phyloP scores from a whole-genome alignment of 2,888 invertebrate species.

The Iselma pallidipennis region DNA sequence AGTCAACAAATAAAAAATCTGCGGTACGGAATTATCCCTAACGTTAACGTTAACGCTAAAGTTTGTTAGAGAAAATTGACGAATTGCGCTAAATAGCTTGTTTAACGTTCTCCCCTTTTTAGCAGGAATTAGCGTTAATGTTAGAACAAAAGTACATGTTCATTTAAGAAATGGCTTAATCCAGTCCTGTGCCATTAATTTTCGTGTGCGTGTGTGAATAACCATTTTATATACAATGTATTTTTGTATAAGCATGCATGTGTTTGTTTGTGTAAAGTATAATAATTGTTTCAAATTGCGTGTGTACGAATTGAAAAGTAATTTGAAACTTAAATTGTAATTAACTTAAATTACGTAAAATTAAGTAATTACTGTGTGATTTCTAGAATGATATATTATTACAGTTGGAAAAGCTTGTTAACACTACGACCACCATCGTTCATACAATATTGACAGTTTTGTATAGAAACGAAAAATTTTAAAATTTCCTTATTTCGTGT shows the following conservation, averaged over 20 bases:
- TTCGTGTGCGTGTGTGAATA: not conserved
- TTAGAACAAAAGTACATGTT: too few species aligned
- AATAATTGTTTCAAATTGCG: conserved; percentile 12
- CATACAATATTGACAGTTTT: not conserved
- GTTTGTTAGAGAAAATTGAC: too few species aligned
- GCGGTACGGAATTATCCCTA: too few species aligned
- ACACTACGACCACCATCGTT: not conserved
- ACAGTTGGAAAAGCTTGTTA: not conserved
- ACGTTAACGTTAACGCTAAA: too few species aligned
- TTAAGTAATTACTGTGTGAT: conserved; percentile 24
- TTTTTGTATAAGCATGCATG: too few species aligned
- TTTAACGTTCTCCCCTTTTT: too few species aligned
- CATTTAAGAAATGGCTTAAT: too few species aligned
- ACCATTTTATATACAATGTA: not conserved
- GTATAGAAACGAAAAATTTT: not conserved
- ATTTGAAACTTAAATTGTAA: not conserved
- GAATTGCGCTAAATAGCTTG: too few species aligned
- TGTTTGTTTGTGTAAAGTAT: not conserved
- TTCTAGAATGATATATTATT: not conserved
- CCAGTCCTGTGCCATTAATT: too few species aligned
- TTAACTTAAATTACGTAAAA: conserved; percentile 17
- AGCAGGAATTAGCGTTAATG: too few species aligned
- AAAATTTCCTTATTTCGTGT: not conserved
- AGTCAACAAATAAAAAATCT: too few species aligned
- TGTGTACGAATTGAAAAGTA: conserved; percentile 12